Conservation (phyloP, 1,140 invertebrate species). For the Popillia japonica region DNA sequence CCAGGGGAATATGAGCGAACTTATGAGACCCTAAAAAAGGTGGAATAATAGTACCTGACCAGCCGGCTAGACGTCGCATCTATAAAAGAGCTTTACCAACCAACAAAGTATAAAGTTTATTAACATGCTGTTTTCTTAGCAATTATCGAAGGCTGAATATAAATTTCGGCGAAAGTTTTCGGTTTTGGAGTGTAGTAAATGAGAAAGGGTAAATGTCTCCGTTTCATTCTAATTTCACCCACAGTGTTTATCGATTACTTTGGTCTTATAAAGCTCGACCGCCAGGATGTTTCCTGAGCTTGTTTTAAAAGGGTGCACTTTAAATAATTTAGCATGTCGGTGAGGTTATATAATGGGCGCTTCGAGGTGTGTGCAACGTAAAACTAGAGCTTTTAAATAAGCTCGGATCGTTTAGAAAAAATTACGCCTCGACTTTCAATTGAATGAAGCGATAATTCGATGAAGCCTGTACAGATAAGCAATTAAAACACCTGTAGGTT, state of each 20-base stretch:
- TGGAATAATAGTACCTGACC: background rate
- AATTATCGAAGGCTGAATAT: background rate
- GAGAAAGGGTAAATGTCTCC: background rate
- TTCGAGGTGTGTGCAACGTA: background rate
- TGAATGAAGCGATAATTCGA: background rate
- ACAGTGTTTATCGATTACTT: constrained; percentile 1
- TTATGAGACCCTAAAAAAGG: background rate
- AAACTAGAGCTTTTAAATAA: background rate
- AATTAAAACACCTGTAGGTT: no score
- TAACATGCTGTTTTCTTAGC: background rate
- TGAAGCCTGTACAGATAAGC: no score
- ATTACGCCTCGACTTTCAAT: background rate
- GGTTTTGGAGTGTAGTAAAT: background rate
- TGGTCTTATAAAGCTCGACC: constrained; percentile 3
- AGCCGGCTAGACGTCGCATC: background rate
- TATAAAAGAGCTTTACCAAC: background rate
- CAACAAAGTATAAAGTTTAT: constrained; percentile 7
- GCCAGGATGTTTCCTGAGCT: background rate
- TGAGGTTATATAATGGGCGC: background rate
- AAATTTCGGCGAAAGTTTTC: background rate
- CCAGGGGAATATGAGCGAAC: no score
- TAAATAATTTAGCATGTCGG: background rate
- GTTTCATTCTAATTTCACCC: constrained; percentile 6
- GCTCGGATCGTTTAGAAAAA: background rate
- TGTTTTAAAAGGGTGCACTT: constrained; percentile 2